A percentile compares a stretch with the other conserved stretches of the same genome.
Conservation (phyloP, 2,113 vertebrate species). For the Chamaetylas fuelleborni region DNA sequence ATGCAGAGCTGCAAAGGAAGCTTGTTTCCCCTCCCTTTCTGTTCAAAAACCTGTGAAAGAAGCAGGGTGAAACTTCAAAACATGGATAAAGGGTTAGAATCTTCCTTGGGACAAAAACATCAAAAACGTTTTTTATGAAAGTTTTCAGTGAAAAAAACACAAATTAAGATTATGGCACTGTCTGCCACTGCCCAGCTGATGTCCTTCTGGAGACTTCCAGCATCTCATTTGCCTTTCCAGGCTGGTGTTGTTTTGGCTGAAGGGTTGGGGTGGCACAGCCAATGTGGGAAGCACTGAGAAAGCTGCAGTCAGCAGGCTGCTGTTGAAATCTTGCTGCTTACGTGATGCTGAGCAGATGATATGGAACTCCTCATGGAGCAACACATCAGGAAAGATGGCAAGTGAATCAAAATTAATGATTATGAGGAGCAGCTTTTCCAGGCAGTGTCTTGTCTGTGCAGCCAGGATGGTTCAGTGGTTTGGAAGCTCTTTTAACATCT, state of each 20-base stretch:
- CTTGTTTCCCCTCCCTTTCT: not conserved
- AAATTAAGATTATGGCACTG: not conserved
- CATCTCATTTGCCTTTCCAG: not conserved
- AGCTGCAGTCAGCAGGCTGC: not conserved
- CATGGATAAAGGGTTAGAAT: not conserved
- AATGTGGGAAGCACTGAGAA: not conserved
- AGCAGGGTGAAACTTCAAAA: not conserved
- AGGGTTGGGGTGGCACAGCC: not conserved
- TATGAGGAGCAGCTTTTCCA: not conserved
- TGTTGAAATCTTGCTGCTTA: not conserved
- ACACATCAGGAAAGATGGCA: not conserved
- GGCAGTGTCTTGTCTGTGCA: not conserved
- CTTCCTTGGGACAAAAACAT: not conserved
- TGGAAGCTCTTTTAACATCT: not conserved
- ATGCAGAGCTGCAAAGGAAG: not conserved
- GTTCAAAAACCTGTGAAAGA: not conserved
- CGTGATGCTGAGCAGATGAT: not conserved
- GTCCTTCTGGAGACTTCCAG: not conserved
- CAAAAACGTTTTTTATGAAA: not conserved
- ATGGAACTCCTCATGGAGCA: not conserved
- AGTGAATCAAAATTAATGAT: not conserved
- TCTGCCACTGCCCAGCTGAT: not conserved
- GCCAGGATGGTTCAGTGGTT: not conserved
- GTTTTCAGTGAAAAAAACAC: not conserved
- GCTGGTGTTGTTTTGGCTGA: not conserved